phyloP scores from a whole-genome alignment of 1,140 invertebrate genomes.

The Solenopsis invicta region DNA sequence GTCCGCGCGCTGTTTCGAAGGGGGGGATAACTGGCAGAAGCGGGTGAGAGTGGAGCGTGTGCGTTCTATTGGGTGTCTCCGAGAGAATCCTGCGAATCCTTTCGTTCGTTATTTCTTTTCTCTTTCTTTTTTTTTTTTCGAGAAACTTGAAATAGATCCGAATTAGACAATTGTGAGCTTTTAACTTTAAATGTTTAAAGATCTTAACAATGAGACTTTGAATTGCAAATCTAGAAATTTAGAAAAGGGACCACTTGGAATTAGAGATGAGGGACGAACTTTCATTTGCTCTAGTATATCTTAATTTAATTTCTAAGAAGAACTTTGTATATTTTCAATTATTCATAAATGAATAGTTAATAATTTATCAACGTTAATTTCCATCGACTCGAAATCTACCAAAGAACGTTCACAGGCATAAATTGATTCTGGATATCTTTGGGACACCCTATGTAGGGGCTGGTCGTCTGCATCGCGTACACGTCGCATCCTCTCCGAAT shows the following conservation, averaged over 20 bases:
- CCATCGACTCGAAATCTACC: not conserved
- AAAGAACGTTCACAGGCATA: not conserved
- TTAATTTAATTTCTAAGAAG: not conserved
- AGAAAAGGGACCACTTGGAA: not conserved
- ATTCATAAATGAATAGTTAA: not conserved
- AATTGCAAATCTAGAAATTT: not conserved
- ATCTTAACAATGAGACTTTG: not conserved
- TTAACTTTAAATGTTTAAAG: not conserved
- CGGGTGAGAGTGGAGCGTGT: constrained; percentile 15
- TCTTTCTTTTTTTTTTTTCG: not conserved
- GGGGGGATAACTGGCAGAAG: constrained; percentile 21
- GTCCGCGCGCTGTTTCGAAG: constrained; percentile 74
- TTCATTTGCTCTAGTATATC: not conserved
- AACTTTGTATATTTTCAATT: not conserved
- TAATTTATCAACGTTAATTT: not conserved
- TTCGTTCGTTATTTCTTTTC: not conserved
- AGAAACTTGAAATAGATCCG: not conserved
- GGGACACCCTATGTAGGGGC: constrained; percentile 43
- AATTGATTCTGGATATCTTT: not conserved
- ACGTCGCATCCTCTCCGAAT: constrained; percentile 48
- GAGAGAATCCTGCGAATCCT: not conserved
- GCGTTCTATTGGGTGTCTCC: constrained; percentile 47
- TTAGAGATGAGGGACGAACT: not conserved
- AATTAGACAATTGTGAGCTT: not conserved
- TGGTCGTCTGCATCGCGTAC: constrained; percentile 35